A percentile compares a stretch with the other conserved stretches of the same genome.
phyloP scores from a whole-genome alignment of 2,113 vertebrate species.

The Cebidichthys violaceus region DNA sequence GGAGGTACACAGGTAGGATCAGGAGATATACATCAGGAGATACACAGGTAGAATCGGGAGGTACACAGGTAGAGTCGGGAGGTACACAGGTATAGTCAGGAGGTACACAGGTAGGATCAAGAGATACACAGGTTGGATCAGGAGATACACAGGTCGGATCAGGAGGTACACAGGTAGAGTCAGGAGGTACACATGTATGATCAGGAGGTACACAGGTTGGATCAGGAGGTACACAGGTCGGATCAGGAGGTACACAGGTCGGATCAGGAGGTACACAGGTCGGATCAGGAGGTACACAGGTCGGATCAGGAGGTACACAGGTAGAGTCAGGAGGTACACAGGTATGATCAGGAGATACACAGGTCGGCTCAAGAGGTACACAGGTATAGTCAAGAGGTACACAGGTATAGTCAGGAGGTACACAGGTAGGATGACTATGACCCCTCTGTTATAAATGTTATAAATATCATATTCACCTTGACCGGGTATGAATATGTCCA shows the following conservation, averaged over 20 bases:
- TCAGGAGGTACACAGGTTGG: not conserved
- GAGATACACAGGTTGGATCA: not conserved
- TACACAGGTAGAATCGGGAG: not conserved
- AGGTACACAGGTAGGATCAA: not conserved
- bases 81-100: not conserved
- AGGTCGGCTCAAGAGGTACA: not conserved
- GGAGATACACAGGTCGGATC: not conserved
- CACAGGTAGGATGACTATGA: not conserved
- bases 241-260: not conserved
- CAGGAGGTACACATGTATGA: too few species aligned
- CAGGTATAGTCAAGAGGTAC: not conserved
- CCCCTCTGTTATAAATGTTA: too few species aligned
- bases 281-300: not conserved
- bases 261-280: not conserved
- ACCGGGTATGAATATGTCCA: conserved; percentile 93
- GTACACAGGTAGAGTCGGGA: not conserved
- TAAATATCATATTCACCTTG: conserved; percentile 27
- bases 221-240: not conserved
- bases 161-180: not conserved
- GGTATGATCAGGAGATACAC: too few species aligned
- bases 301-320: too few species aligned
- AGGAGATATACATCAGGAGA: too few species aligned
- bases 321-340: not conserved
- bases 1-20: not conserved
- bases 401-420: not conserved